Evolutionary conservation across 2,888 invertebrate species (phyloP).

Genomic region (Plagodis dolabraria): DNA sequence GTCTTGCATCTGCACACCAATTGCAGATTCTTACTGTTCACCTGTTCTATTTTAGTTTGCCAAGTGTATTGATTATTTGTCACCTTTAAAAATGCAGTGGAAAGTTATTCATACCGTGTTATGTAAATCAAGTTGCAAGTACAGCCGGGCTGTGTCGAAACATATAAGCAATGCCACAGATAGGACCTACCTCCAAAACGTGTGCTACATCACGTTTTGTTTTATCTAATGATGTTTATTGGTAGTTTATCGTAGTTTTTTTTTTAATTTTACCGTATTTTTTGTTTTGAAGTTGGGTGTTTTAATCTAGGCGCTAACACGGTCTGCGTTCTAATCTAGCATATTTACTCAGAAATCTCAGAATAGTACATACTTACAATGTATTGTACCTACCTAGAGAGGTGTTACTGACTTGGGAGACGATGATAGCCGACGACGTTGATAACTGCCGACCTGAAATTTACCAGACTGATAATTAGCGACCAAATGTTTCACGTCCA

Average conservation of each 20-base stretch:
- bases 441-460: too few relatives aligned
- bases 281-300: not conserved
- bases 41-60: too few relatives aligned
- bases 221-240: slow-evolving; percentile 16
- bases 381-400: not conserved
- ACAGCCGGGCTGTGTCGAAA: slow-evolving; percentile 10
- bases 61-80: too few relatives aligned
- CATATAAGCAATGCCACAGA: slow-evolving; percentile 11
- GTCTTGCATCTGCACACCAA: too few relatives aligned
- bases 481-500: too few relatives aligned
- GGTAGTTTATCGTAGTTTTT: slow-evolving; percentile 4
- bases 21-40: too few relatives aligned
- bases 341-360: too few relatives aligned
- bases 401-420: too few relatives aligned
- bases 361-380: not conserved
- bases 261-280: slow-evolving; percentile 12
- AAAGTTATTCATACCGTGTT: slow-evolving; percentile 8
- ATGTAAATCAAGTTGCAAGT: slow-evolving; percentile 17
- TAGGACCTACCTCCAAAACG: slow-evolving; percentile 10
- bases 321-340: not conserved
- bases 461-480: too few relatives aligned
- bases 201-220: slow-evolving; percentile 15
- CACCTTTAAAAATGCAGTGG: not conserved
- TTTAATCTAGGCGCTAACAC: too few relatives aligned
- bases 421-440: too few relatives aligned